Evolutionary conservation across 2,888 invertebrate genomes (phyloP).

Genomic region (Microctonus brassicae): DNA sequence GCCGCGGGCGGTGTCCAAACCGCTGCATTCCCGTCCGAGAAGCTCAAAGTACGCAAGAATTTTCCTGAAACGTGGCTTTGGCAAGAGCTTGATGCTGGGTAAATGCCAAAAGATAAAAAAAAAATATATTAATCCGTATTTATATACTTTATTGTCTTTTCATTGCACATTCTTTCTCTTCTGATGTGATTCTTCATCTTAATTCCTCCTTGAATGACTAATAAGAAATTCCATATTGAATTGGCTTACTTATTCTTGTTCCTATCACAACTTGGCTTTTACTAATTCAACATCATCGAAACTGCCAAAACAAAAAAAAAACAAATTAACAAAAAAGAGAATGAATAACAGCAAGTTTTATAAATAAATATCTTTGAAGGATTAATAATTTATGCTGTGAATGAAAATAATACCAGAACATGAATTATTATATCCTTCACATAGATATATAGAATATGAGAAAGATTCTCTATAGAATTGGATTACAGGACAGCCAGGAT

Average conservation of each 20-base stretch:
- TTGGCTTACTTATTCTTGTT: not conserved
- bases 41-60: constrained; percentile 73
- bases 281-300: constrained; percentile 3
- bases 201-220: no score
- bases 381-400: not conserved
- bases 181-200: no score
- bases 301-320: not conserved
- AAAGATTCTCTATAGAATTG: constrained; percentile 32
- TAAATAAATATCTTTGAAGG: not conserved
- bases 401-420: not conserved
- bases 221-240: not conserved
- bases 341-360: not conserved
- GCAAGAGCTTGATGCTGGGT: constrained; percentile 75
- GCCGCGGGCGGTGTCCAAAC: constrained; percentile 53
- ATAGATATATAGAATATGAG: not conserved
- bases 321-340: not conserved
- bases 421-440: not conserved
- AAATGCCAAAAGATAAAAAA: constrained; percentile 57
- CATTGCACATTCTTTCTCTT: not conserved
- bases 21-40: constrained; percentile 58
- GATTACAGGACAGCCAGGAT: constrained; percentile 64
- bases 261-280: not conserved
- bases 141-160: constrained; percentile 4
- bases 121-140: constrained; percentile 44
- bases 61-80: constrained; percentile 84